Evolutionary conservation across 2,888 invertebrate genomes (phyloP), one percentile per base, ranked within the genome.

Genomic region (Euclidia mi): DNA sequence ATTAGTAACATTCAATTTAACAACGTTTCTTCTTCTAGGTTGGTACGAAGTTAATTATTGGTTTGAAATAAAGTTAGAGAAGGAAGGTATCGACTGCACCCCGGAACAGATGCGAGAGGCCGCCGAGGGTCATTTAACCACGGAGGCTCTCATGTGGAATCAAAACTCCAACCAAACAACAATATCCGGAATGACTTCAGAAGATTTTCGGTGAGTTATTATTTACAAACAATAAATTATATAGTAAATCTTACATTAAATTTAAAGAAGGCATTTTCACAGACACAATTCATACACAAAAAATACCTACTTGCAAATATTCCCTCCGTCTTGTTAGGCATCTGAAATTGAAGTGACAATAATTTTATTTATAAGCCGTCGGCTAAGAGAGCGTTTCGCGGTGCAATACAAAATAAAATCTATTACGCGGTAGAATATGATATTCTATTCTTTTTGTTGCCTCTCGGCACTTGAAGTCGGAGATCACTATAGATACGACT

Each of bases 11-110:
- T 25, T n/a, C 9, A 38, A 18, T 47, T 38, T 18, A 34, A 20
- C 15, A 12, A 2, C 2, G 18, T 11, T 42, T 60, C 45, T 69
- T 48, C 41, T 41, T 37, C 1, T 78, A 97, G 97, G 98, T 56
- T 99, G 99, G 99, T 99, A 99, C 90, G 99, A 99, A 85, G 99
- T 99, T 89, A 99, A 99, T n/a, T n/a, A n/a, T 85, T 99, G 99
- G 99, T 99, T 98, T 88, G 98, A 98, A 85, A 96, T 97, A 4
- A 97, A 98, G 85, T 92, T 98, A 66, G 97, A 97, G 71, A 96
- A 97, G 55, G 98, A 98, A 87, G 97, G 97, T 44, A 97, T 99
- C 62, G 97, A 98, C 65, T 99, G 99, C 87, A 98, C 98, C 0
- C 96, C 96, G 56, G 98, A 98, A 71, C 96, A 99, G 91, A 99